Percentiles rank a stretch among this genome's conserved stretches.
phyloP scores from a whole-genome alignment of 2,113 vertebrate species.

The Stomatorhinus ivindoensis region DNA sequence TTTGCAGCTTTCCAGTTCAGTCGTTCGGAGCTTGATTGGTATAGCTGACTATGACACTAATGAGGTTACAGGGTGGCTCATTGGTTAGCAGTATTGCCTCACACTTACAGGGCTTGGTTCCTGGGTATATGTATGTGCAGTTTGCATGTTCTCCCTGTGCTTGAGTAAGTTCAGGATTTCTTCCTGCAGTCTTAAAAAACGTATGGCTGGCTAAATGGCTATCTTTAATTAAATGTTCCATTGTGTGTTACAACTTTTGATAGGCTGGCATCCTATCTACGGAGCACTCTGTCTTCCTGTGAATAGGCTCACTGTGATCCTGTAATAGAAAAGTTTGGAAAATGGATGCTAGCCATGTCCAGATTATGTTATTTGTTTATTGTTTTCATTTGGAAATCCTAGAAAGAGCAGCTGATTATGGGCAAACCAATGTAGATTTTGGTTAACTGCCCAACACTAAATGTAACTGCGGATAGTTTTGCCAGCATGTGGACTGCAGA shows the following conservation, averaged over 20 bases:
- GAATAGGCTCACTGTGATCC: not conserved
- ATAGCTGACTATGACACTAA: not conserved
- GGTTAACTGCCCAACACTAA: not conserved
- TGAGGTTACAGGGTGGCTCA: not conserved
- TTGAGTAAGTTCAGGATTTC: not conserved
- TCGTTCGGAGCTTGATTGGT: not conserved
- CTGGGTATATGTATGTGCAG: not conserved
- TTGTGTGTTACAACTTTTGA: not conserved
- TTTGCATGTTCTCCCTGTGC: not conserved
- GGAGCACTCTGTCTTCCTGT: not conserved
- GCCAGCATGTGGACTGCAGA: not conserved
- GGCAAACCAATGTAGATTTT: not conserved
- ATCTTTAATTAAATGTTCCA: not conserved
- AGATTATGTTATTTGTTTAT: not conserved
- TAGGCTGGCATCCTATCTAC: not conserved
- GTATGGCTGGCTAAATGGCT: not conserved
- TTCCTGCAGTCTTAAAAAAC: not conserved
- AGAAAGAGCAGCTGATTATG: not conserved
- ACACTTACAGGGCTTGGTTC: not conserved
- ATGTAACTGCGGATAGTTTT: not conserved
- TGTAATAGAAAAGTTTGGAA: not conserved
- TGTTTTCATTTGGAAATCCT: not conserved
- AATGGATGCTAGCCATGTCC: not conserved
- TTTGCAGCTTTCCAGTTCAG: not conserved
- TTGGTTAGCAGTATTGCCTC: not conserved